Evolutionary conservation across 2,888 invertebrate genomes (phyloP).

Genomic region (Phyto melanocephala): DNA sequence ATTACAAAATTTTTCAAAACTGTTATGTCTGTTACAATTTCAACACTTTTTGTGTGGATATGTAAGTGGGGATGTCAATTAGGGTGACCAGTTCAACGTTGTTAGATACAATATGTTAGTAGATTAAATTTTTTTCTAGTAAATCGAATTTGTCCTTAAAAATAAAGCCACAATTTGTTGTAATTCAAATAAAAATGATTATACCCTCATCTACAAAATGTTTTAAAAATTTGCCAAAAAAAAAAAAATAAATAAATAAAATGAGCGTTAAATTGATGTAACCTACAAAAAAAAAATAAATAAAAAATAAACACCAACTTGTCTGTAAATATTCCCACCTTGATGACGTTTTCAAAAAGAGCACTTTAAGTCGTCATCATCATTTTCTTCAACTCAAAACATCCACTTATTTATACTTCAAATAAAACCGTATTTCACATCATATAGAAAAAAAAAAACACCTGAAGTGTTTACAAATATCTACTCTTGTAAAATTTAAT

Average conservation of each 20-base stretch:
- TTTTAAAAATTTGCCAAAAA: slow-evolving; percentile 13
- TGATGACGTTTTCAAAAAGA: slow-evolving; percentile 59
- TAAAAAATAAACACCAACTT: background rate
- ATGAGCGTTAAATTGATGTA: background rate
- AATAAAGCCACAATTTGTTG: too few relatives aligned
- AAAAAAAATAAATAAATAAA: background rate
- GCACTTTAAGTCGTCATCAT: slow-evolving; percentile 34
- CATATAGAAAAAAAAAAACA: slow-evolving; percentile 23
- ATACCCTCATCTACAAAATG: slow-evolving; percentile 3
- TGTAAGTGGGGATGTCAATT: slow-evolving; percentile 6
- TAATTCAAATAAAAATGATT: too few relatives aligned
- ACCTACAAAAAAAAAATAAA: background rate
- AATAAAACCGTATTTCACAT: slow-evolving; percentile 14
- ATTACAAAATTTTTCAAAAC: slow-evolving; percentile 53
- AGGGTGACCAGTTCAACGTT: slow-evolving; percentile 24
- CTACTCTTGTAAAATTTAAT: slow-evolving; percentile 8
- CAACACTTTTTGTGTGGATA: slow-evolving; percentile 35
- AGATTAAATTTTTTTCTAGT: too few relatives aligned
- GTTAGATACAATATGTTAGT: background rate
- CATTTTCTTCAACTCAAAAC: slow-evolving; percentile 31
- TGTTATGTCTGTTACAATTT: slow-evolving; percentile 53
- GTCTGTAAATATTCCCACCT: slow-evolving; percentile 61
- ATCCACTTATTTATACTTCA: background rate
- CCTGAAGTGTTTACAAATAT: slow-evolving; percentile 48
- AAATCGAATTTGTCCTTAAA: too few relatives aligned